Conservation (phyloP, 37 sponge, comb jelly and placozoan species). For the Petrosia ficiformis region DNA sequence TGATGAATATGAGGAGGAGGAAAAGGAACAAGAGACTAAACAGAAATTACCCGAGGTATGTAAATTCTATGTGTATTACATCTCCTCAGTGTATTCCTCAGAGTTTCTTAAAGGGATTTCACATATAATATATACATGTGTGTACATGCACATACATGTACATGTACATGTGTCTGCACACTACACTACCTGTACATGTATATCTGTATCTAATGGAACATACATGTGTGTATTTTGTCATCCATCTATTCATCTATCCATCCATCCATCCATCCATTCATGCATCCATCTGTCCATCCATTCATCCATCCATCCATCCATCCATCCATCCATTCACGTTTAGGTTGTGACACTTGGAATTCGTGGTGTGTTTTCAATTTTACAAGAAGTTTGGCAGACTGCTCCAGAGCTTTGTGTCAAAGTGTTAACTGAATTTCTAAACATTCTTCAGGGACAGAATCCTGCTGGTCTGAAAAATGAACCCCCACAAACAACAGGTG, state of each 20-base stretch:
- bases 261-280: too few relatives aligned
- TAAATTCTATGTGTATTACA: too few relatives aligned
- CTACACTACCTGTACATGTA: too few relatives aligned
- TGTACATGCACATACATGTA: too few relatives aligned
- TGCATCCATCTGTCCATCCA: too few relatives aligned
- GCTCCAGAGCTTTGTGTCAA: slow-evolving; percentile 75
- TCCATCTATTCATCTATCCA: too few relatives aligned
- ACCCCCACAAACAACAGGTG: slow-evolving; percentile 73
- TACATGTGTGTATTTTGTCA: not conserved
- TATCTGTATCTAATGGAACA: not conserved
- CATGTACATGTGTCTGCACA: too few relatives aligned
- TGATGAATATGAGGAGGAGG: slow-evolving; percentile 27
- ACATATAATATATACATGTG: too few relatives aligned
- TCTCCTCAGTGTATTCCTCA: too few relatives aligned
- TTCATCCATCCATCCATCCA: too few relatives aligned
- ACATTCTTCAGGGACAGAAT: slow-evolving; percentile 71
- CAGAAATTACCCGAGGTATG: slow-evolving; percentile 45
- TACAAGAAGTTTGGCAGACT: slow-evolving; percentile 69
- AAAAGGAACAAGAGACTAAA: slow-evolving; percentile 28
- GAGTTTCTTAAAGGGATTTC: too few relatives aligned
- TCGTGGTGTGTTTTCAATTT: slow-evolving; percentile 76
- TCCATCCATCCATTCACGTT: too few relatives aligned
- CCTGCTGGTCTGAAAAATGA: slow-evolving; percentile 74
- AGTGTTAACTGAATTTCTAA: slow-evolving; percentile 71
- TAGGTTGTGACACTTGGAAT: slow-evolving; percentile 83